Evolutionary conservation across 2,113 vertebrate genomes (phyloP).

Genomic region (Clarias magur): DNA sequence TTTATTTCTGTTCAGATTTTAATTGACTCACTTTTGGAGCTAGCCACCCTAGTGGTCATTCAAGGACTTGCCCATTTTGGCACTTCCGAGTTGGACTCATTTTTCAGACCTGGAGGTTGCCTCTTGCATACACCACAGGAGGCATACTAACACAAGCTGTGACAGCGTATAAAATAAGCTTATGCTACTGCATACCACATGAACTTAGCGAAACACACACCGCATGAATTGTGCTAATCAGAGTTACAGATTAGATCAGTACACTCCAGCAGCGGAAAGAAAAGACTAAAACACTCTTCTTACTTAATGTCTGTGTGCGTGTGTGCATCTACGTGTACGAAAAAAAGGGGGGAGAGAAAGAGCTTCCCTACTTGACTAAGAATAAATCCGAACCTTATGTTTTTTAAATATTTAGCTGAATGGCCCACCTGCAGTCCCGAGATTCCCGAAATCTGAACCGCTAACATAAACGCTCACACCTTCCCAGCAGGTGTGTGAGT

Average conservation of each 20-base stretch:
- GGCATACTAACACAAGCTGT: background rate
- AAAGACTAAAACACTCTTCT: background rate
- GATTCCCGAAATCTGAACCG: conserved; percentile 37
- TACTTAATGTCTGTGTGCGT: background rate
- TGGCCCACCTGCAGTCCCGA: conserved; percentile 15
- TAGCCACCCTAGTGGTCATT: no score
- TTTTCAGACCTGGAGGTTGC: no score
- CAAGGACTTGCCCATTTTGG: no score
- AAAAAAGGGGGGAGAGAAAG: background rate
- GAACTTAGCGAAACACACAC: background rate
- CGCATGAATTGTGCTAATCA: background rate
- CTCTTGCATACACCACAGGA: background rate
- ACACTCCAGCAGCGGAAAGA: background rate
- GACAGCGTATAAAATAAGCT: background rate
- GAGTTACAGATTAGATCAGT: background rate
- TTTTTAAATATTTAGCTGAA: conserved; percentile 40
- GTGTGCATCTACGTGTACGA: background rate
- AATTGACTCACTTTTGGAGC: no score
- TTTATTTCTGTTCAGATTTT: no score
- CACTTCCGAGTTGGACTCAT: no score
- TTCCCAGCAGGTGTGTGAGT: conserved; percentile 35
- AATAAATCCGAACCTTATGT: background rate
- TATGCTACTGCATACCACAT: background rate
- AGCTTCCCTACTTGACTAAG: background rate
- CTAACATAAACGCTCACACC: conserved; percentile 27